Percentiles rank a stretch among this genome's conserved stretches.
phyloP scores from a whole-genome alignment of 2,888 invertebrate genomes.

The Mamestra brassicae region DNA sequence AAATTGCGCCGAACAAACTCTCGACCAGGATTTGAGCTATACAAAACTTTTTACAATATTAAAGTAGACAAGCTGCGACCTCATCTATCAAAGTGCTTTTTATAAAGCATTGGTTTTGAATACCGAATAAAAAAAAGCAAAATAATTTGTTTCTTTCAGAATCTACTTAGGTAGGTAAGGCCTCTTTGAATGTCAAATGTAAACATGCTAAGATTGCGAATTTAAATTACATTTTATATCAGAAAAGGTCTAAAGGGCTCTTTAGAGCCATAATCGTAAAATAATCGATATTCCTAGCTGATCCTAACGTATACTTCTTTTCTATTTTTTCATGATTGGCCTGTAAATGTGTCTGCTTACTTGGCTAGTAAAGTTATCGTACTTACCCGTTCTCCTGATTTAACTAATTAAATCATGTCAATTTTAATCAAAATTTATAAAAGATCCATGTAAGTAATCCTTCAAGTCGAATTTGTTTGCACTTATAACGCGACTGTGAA shows the following conservation, averaged over 20 bases:
- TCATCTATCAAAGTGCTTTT: slow-evolving; percentile 70
- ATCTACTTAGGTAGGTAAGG: slow-evolving; percentile 51
- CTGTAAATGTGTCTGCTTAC: too few species aligned
- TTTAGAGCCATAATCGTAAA: slow-evolving; percentile 11
- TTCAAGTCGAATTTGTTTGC: too few species aligned
- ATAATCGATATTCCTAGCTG: background rate
- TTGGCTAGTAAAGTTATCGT: too few species aligned
- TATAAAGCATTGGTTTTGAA: slow-evolving; percentile 57
- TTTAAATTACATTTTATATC: slow-evolving; percentile 44
- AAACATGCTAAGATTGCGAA: slow-evolving; percentile 56
- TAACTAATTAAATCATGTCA: too few species aligned
- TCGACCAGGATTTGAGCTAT: slow-evolving; percentile 44
- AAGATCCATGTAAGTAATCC: too few species aligned
- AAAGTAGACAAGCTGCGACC: slow-evolving; percentile 61
- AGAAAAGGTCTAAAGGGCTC: slow-evolving; percentile 8
- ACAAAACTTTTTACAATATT: slow-evolving; percentile 62
- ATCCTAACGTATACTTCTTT: background rate
- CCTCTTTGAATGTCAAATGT: slow-evolving; percentile 59
- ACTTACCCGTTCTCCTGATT: too few species aligned
- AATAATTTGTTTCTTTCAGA: slow-evolving; percentile 63
- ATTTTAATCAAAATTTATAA: too few species aligned
- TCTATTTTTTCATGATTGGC: background rate
- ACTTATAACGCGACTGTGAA: too few species aligned
- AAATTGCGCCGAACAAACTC: slow-evolving; percentile 49
- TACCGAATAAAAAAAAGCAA: slow-evolving; percentile 61